These are phyloP conservation scores for Bugula neritina DNA, from an alignment of 2,888 invertebrate species.

Conservation along the genomic window DNA sequence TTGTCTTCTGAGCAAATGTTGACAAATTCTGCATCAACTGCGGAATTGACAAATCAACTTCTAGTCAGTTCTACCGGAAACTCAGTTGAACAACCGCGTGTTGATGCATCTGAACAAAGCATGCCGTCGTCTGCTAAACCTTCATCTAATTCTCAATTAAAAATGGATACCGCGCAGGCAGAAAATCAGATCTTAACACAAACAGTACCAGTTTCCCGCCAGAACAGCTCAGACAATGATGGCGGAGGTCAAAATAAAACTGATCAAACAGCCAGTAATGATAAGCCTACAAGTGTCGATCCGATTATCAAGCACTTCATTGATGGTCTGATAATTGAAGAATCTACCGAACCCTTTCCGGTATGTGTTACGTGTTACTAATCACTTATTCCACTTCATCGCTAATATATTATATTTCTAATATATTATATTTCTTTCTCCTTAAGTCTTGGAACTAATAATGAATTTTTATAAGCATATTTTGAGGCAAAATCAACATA, in stretches of 20 bases:
- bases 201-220: background rate
- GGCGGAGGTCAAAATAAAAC: background rate
- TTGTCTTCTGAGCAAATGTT: background rate
- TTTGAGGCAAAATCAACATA: no score
- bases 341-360: constrained; percentile 61
- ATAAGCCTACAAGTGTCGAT: background rate
- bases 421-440: no score
- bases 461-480: no score
- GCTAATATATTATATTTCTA: no score
- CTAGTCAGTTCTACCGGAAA: background rate
- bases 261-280: background rate
- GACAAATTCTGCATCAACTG: background rate
- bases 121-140: background rate
- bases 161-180: background rate
- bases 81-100: background rate
- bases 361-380: constrained; percentile 39
- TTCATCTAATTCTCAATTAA: background rate
- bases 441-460: no score
- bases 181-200: background rate
- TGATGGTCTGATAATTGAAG: constrained; percentile 92
- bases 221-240: background rate
- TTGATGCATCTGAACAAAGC: background rate
- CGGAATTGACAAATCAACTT: background rate
- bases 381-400: background rate
- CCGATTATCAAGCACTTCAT: constrained; percentile 89